A percentile compares a stretch with the other conserved stretches of the same genome.
These are phyloP conservation scores for Vidua macroura DNA, from an alignment of 2,113 vertebrate species.

Conservation along the genomic window DNA sequence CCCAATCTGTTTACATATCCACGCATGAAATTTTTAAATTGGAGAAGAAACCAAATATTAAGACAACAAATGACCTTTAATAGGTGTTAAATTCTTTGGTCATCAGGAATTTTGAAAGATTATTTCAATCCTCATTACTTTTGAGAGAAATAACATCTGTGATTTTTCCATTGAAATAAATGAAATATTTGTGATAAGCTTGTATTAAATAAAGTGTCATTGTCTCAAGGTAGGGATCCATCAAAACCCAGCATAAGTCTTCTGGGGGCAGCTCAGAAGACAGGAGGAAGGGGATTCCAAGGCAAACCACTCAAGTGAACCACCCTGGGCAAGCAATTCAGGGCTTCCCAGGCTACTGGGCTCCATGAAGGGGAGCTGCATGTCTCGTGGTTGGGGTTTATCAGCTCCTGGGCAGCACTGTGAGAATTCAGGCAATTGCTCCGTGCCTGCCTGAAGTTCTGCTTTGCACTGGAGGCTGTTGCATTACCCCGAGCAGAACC, in stretches of 20 bases:
- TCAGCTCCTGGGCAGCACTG: neutral
- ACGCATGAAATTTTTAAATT: neutral
- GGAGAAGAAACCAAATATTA: neutral
- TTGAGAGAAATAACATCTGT: neutral
- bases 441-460: accelerated
- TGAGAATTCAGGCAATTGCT: neutral
- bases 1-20: neutral
- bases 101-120: neutral
- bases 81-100: neutral
- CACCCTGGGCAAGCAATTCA: neutral
- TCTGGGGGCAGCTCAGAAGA: neutral
- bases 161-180: neutral
- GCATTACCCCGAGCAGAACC: neutral
- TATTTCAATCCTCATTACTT: neutral
- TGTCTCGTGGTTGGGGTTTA: accelerated
- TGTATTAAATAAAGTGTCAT: neutral
- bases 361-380: neutral
- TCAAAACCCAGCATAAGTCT: neutral
- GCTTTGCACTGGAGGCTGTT: neutral
- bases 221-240: neutral
- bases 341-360: neutral
- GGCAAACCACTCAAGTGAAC: neutral
- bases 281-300: neutral
- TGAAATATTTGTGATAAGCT: neutral
- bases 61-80: neutral